These are phyloP conservation scores for Neodiprion pinetum DNA, from an alignment of 1,140 invertebrate species.

Conservation along the genomic window DNA sequence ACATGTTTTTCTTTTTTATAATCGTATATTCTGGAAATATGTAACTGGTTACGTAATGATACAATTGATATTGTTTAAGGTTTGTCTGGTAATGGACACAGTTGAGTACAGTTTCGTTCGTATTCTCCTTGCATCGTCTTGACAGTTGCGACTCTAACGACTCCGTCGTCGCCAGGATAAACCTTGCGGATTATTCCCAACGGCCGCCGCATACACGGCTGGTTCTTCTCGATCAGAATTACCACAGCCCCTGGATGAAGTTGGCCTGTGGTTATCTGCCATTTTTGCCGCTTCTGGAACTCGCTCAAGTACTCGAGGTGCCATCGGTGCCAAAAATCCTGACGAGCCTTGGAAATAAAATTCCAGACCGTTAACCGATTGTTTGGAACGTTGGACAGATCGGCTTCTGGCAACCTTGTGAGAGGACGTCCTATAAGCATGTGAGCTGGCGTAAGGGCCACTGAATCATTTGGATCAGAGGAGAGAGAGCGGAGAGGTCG, in stretches of 20 bases:
- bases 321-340: slow-evolving; percentile 44
- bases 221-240: slow-evolving; percentile 20
- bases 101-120: no score
- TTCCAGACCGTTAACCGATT: slow-evolving; percentile 17
- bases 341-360: slow-evolving; percentile 31
- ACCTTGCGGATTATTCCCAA: slow-evolving; percentile 25
- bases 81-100: no score
- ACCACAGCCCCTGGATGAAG: slow-evolving; percentile 14
- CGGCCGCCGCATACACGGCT: slow-evolving; percentile 29
- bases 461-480: not conserved
- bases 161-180: slow-evolving; percentile 29
- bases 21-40: no score
- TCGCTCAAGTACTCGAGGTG: slow-evolving; percentile 35
- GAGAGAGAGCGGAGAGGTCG: not conserved
- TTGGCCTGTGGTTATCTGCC: not conserved
- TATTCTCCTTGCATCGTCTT: no score
- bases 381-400: not conserved
- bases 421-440: not conserved
- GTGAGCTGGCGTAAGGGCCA: not conserved
- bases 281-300: no score
- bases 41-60: no score
- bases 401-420: not conserved
- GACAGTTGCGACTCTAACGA: slow-evolving; percentile 7
- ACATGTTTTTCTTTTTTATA: no score
- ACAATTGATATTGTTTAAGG: no score